Conservation (phyloP, 2,888 invertebrate genomes). For the Acanthosepion lycidas region DNA sequence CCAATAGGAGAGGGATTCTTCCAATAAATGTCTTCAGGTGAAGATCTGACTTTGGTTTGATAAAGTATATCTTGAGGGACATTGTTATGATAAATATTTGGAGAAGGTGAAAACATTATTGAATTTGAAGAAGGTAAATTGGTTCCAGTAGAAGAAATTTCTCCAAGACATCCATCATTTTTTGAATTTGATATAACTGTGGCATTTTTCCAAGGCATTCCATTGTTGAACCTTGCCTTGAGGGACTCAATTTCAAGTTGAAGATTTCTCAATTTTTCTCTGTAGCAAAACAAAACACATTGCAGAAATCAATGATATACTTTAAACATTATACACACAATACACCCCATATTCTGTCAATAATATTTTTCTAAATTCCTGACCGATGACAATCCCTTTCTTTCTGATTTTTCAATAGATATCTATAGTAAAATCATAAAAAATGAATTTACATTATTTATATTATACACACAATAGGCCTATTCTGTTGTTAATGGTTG, state of each 20-base stretch:
- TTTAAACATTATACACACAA: too few relatives aligned
- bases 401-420: too few relatives aligned
- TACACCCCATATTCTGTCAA: too few relatives aligned
- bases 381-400: too few relatives aligned
- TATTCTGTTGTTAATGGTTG: too few relatives aligned
- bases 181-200: not conserved
- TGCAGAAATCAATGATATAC: too few relatives aligned
- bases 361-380: too few relatives aligned
- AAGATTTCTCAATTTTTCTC: slow-evolving; percentile 13
- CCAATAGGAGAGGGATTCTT: not conserved
- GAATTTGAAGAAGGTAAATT: not conserved
- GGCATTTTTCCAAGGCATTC: not conserved
- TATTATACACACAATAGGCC: too few relatives aligned
- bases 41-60: not conserved
- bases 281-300: not conserved
- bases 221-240: not conserved
- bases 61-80: not conserved
- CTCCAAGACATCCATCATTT: not conserved
- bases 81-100: not conserved
- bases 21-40: not conserved
- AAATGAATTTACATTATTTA: too few relatives aligned
- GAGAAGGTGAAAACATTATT: not conserved
- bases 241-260: slow-evolving; percentile 43
- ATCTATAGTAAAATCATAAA: too few relatives aligned
- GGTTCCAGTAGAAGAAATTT: not conserved